Evolutionary conservation across 2,888 invertebrate genomes (phyloP).

Genomic region (Dioctria rufipes): DNA sequence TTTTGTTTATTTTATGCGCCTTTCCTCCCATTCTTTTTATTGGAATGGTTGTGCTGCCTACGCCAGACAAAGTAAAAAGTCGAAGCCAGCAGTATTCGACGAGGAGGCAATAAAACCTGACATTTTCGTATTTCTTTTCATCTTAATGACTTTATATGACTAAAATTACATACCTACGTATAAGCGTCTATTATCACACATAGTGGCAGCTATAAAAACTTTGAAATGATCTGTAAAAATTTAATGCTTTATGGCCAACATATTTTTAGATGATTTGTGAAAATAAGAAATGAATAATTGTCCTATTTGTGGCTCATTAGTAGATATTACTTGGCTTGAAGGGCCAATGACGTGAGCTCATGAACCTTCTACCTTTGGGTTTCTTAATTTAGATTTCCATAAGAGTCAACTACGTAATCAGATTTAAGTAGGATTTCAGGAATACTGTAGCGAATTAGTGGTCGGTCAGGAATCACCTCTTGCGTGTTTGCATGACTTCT

Average conservation of each 20-base stretch:
- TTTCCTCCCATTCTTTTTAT: constrained; percentile 23
- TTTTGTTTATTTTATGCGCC: constrained; percentile 4
- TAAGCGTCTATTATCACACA: neutral
- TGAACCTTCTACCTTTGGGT: too few species aligned
- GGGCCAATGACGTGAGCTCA: too few species aligned
- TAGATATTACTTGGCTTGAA: neutral
- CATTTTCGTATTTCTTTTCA: constrained; percentile 40
- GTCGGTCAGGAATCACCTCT: constrained; percentile 21
- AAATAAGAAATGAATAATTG: neutral
- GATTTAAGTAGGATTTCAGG: constrained; percentile 12
- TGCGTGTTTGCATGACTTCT: constrained; percentile 47
- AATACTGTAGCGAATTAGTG: constrained; percentile 36
- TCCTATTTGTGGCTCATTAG: constrained; percentile 38
- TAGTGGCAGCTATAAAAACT: constrained; percentile 18
- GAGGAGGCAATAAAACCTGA: constrained; percentile 33
- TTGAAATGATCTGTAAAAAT: constrained; percentile 26
- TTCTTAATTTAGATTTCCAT: too few species aligned
- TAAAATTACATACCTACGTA: neutral
- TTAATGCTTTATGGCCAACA: constrained; percentile 6
- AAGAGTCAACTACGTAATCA: neutral
- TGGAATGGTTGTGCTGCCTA: neutral
- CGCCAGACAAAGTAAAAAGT: constrained; percentile 21
- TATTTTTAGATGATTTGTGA: constrained; percentile 24
- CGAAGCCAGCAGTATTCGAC: neutral
- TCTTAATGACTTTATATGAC: constrained; percentile 28